Conservation (phyloP, 2,888 invertebrate species). For the Dermolepida albohirtum region DNA sequence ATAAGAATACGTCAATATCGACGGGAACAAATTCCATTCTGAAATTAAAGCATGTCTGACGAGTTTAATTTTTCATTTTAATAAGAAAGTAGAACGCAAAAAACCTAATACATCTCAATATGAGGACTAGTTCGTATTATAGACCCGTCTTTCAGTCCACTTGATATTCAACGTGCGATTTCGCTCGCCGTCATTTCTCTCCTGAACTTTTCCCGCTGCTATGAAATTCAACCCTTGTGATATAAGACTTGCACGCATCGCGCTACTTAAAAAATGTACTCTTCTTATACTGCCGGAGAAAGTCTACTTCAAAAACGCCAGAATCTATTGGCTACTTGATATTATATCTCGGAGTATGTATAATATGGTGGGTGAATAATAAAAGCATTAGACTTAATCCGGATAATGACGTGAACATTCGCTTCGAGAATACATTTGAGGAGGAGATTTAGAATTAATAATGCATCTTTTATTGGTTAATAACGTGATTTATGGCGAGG, state of each 20-base stretch:
- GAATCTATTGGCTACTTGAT: slow-evolving; percentile 15
- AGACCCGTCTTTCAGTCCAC: slow-evolving; percentile 46
- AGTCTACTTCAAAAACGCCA: slow-evolving; percentile 6
- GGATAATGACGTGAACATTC: slow-evolving; percentile 32
- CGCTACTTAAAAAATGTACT: slow-evolving; percentile 47
- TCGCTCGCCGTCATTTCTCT: slow-evolving; percentile 64
- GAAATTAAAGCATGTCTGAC: slow-evolving; percentile 31
- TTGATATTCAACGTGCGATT: slow-evolving; percentile 64
- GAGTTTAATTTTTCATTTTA: slow-evolving; percentile 32
- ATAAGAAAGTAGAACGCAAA: slow-evolving; percentile 35
- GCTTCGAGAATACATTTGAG: slow-evolving; percentile 10
- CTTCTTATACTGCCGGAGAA: neutral
- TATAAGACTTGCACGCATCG: slow-evolving; percentile 57
- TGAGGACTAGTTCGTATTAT: slow-evolving; percentile 39
- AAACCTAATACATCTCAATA: slow-evolving; percentile 42
- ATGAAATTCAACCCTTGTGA: slow-evolving; percentile 61
- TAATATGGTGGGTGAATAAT: slow-evolving; percentile 24
- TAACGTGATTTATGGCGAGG: slow-evolving; percentile 26
- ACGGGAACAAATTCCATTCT: slow-evolving; percentile 23
- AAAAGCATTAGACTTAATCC: slow-evolving; percentile 29
- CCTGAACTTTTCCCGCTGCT: slow-evolving; percentile 62
- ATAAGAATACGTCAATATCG: slow-evolving; percentile 28
- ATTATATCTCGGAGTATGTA: neutral
- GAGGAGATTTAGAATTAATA: slow-evolving; percentile 29
- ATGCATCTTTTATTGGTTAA: slow-evolving; percentile 30